Evolutionary conservation across 1,140 invertebrate genomes (phyloP).

Genomic region (Lasaia peninsularis): DNA sequence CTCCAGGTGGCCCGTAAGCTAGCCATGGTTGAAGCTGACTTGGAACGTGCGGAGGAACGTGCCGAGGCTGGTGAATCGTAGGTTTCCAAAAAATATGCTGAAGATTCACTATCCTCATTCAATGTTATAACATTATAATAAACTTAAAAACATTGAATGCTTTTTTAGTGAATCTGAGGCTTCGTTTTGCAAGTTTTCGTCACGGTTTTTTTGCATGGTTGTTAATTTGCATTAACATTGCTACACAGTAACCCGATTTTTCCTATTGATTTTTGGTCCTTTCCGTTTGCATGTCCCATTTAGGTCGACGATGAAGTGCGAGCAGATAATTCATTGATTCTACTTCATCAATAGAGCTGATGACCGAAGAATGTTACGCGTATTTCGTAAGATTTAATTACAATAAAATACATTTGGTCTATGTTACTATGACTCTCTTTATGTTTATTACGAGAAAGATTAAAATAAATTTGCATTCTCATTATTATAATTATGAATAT

Average conservation of each 20-base stretch:
- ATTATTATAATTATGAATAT: too few species aligned
- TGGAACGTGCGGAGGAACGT: conserved; percentile 99
- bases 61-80: conserved; percentile 99
- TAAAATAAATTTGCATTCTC: neutral
- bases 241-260: conserved; percentile 68
- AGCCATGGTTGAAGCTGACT: conserved; percentile 99
- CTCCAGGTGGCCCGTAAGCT: conserved; percentile 99
- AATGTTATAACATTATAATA: conserved; percentile 6
- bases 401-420: conserved; percentile 40
- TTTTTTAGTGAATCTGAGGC: conserved; percentile 40
- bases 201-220: conserved; percentile 69
- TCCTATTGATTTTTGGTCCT: conserved; percentile 61
- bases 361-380: neutral
- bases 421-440: neutral
- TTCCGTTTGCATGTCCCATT: conserved; percentile 64
- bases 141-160: conserved; percentile 33
- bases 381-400: conserved; percentile 31
- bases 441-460: neutral
- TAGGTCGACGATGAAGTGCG: conserved; percentile 45
- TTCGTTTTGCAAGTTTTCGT: conserved; percentile 61
- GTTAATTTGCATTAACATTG: conserved; percentile 71
- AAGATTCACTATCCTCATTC: conserved; percentile 19
- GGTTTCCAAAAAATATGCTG: conserved; percentile 77
- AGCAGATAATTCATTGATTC: conserved; percentile 5
- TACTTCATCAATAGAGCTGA: neutral